A percentile compares a stretch with the other conserved stretches of the same genome.
These are phyloP conservation scores for Babyrousa celebensis DNA, from an alignment of 2,797 vertebrate species.

Conservation along the genomic window DNA sequence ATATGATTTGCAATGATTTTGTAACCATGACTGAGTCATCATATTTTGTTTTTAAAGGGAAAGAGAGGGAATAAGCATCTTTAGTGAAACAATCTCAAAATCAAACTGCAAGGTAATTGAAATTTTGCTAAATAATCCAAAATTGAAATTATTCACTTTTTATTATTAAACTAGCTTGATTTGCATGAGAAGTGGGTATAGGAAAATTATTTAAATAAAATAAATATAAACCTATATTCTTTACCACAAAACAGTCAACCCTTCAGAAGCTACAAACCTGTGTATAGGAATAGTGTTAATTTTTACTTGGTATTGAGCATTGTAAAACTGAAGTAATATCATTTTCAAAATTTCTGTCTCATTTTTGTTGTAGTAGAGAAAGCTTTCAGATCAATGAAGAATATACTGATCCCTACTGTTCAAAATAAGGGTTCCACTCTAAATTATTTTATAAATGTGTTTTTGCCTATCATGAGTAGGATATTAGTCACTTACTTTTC, in stretches of 20 bases:
- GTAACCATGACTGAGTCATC: slow-evolving; percentile 75
- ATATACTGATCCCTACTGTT: background rate
- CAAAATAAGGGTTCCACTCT: background rate
- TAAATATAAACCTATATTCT: slow-evolving; percentile 16
- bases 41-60: slow-evolving; percentile 47
- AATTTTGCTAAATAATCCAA: slow-evolving; percentile 81
- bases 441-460: background rate
- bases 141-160: slow-evolving; percentile 82
- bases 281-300: background rate
- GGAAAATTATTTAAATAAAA: slow-evolving; percentile 35
- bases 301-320: background rate
- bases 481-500: background rate
- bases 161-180: slow-evolving; percentile 81
- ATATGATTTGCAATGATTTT: slow-evolving; percentile 71
- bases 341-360: background rate
- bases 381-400: background rate
- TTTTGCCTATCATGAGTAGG: background rate
- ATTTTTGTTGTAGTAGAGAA: background rate
- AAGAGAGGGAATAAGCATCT: slow-evolving; percentile 37
- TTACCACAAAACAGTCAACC: background rate
- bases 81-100: slow-evolving; percentile 73
- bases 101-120: slow-evolving; percentile 75
- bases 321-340: background rate
- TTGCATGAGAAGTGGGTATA: background rate
- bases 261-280: background rate